Percentiles rank a stretch among this genome's conserved stretches.
Conservation (phyloP, 2,113 vertebrate genomes). For the Siphamia tubifer region DNA sequence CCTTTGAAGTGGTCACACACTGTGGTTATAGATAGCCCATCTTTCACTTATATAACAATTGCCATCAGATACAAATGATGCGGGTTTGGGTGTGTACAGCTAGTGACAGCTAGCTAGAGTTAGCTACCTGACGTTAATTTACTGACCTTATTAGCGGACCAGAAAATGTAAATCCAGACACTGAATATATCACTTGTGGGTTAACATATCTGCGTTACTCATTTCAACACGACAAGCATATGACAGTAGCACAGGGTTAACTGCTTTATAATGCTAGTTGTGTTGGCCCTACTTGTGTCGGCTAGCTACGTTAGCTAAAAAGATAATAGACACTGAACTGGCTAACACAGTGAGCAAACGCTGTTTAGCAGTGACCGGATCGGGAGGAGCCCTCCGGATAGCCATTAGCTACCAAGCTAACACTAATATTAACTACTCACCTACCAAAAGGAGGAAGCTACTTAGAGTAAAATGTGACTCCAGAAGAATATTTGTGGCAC, state of each 20-base stretch:
- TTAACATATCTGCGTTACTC: not conserved
- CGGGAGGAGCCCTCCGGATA: slow-evolving; percentile 59
- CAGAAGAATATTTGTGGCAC: not conserved
- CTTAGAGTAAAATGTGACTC: not conserved
- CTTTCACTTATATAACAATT: not conserved
- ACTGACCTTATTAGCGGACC: not conserved
- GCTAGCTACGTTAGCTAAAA: slow-evolving; percentile 30
- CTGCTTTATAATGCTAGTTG: slow-evolving; percentile 6
- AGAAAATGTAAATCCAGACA: not conserved
- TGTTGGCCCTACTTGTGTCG: slow-evolving; percentile 27
- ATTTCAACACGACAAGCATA: not conserved
- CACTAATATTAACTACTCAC: slow-evolving; percentile 40
- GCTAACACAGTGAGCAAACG: slow-evolving; percentile 15
- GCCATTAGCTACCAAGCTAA: slow-evolving; percentile 26
- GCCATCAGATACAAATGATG: slow-evolving; percentile 35
- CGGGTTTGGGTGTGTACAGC: slow-evolving; percentile 74
- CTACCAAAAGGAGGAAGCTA: slow-evolving; percentile 9
- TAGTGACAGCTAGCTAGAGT: slow-evolving; percentile 59
- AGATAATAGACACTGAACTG: slow-evolving; percentile 19
- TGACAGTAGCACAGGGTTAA: not conserved
- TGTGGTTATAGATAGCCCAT: fast-evolving
- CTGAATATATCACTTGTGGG: not conserved
- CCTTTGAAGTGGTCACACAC: not conserved
- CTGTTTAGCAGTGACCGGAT: slow-evolving; percentile 35
- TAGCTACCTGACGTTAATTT: slow-evolving; percentile 36